Evolutionary conservation across 2,797 vertebrate species (phyloP).

Genomic region (Thunnus albacares): DNA sequence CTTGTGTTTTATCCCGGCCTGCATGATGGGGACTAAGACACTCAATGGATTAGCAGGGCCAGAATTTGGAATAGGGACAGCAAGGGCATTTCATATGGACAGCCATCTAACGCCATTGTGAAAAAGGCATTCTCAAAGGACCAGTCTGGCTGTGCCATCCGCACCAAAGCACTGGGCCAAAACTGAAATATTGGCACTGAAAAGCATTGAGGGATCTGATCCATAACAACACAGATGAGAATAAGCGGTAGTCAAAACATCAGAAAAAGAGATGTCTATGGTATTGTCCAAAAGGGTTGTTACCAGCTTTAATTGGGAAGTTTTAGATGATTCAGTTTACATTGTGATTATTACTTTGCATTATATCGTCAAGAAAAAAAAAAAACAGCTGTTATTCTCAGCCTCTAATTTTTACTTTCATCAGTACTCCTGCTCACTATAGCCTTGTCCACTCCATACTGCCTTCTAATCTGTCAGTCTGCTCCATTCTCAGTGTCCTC

Average conservation of each 20-base stretch:
- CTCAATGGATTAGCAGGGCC: slow-evolving; percentile 57
- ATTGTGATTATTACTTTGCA: background rate
- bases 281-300: slow-evolving; percentile 1
- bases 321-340: slow-evolving; percentile 15
- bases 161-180: slow-evolving; percentile 49
- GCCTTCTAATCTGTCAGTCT: slow-evolving; percentile 49
- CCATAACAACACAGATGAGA: slow-evolving; percentile 59
- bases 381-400: background rate
- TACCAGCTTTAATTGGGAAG: slow-evolving; percentile 3
- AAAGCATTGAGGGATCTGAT: slow-evolving; percentile 55
- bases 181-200: slow-evolving; percentile 53
- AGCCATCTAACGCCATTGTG: slow-evolving; percentile 66
- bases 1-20: slow-evolving; percentile 66
- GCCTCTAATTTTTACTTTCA: slow-evolving; percentile 12
- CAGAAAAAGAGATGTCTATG: slow-evolving; percentile 28
- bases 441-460: slow-evolving; percentile 47
- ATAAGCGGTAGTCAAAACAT: slow-evolving; percentile 51
- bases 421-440: slow-evolving; percentile 36
- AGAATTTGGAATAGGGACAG: slow-evolving; percentile 67
- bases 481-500: slow-evolving; percentile 53
- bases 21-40: slow-evolving; percentile 47
- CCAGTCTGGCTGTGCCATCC: slow-evolving; percentile 47
- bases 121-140: slow-evolving; percentile 57
- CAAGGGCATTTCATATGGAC: slow-evolving; percentile 69
- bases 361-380: background rate